A percentile compares a stretch with the other conserved stretches of the same genome.
phyloP scores from a whole-genome alignment of 1,140 invertebrate species.

The Arctopsyche grandis region DNA sequence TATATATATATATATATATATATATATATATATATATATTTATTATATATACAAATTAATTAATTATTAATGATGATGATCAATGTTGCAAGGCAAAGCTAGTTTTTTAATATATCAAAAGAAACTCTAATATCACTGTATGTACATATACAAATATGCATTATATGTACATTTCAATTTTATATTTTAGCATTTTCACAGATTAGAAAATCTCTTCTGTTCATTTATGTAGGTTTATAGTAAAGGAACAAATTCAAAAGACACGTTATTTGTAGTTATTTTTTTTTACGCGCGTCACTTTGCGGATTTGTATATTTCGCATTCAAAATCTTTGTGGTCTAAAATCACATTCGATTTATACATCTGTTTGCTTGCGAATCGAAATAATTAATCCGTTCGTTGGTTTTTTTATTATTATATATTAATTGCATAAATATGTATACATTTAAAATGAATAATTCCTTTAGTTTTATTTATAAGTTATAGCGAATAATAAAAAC shows the following conservation, averaged over 20 bases:
- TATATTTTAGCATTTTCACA: too few relatives aligned
- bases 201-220: too few relatives aligned
- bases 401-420: background rate
- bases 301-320: too few relatives aligned
- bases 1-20: constrained; percentile 30
- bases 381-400: background rate
- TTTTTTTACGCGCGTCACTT: background rate
- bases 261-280: constrained; percentile 9
- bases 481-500: constrained; percentile 17
- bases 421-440: background rate
- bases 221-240: background rate
- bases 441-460: constrained; percentile 44
- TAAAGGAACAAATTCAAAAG: constrained; percentile 29
- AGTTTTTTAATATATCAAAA: too few relatives aligned
- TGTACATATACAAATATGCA: too few relatives aligned
- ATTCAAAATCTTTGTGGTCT: too few relatives aligned
- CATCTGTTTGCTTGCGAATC: too few relatives aligned
- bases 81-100: background rate
- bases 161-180: too few relatives aligned
- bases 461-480: constrained; percentile 41
- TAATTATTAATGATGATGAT: constrained; percentile 28
- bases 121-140: too few relatives aligned
- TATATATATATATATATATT: constrained; percentile 9
- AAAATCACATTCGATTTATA: too few relatives aligned
- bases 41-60: constrained; percentile 29